Conservation (phyloP, 2,888 invertebrate genomes). For the Magallana nippona region DNA sequence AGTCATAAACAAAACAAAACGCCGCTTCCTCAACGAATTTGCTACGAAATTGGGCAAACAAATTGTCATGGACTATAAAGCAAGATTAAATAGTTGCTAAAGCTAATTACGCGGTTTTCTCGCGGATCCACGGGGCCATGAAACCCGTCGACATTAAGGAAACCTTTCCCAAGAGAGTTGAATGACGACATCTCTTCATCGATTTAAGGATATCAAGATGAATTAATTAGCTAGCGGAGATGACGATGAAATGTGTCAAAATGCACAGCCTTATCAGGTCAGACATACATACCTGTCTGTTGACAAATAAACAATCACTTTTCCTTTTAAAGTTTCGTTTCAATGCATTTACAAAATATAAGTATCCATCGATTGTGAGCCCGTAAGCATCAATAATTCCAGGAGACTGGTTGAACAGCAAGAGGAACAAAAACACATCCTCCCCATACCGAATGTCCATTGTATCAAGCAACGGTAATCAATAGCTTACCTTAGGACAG, state of each 20-base stretch:
- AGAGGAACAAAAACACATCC: slow-evolving; percentile 24
- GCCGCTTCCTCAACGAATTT: not conserved
- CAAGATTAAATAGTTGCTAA: not conserved
- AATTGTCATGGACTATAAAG: not conserved
- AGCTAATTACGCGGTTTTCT: not conserved
- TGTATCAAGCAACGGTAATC: not conserved
- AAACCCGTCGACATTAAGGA: not conserved
- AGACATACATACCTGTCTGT: not conserved
- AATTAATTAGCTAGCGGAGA: not conserved
- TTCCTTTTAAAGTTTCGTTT: slow-evolving; percentile 20
- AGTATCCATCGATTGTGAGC: slow-evolving; percentile 16
- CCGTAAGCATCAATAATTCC: slow-evolving; percentile 32
- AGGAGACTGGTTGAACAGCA: not conserved
- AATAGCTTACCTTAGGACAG: slow-evolving; percentile 12
- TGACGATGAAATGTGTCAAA: not conserved
- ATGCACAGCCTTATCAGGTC: not conserved
- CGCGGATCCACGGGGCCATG: not conserved
- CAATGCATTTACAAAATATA: slow-evolving; percentile 9
- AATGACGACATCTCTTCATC: slow-evolving; percentile 10
- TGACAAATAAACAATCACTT: not conserved
- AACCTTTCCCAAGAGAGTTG: not conserved
- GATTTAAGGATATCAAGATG: slow-evolving; percentile 8
- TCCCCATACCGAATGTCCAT: not conserved
- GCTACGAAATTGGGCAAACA: not conserved
- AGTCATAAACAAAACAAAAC: too few species aligned